Evolutionary conservation across 2,888 invertebrate species (phyloP).

Genomic region (Axea sp.): DNA sequence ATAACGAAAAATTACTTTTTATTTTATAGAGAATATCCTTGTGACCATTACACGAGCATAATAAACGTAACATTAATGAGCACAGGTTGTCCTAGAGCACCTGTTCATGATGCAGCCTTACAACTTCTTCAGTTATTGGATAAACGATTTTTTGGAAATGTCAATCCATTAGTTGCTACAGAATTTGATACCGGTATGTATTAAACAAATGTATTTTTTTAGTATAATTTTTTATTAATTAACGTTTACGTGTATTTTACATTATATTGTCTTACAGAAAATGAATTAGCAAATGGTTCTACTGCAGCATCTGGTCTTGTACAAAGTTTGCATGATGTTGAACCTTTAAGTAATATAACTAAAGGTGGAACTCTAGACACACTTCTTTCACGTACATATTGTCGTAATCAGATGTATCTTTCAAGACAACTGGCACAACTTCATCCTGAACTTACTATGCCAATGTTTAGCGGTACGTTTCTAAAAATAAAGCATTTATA

Average conservation of each 20-base stretch:
- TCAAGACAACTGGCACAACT: conserved; percentile 95
- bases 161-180: conserved; percentile 85
- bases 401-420: conserved; percentile 94
- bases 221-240: too few species aligned
- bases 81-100: conserved; percentile 94
- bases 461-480: conserved; percentile 95
- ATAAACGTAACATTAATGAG: conserved; percentile 98
- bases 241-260: too few species aligned
- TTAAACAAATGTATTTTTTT: background rate
- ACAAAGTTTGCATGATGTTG: conserved; percentile 38
- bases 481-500: too few species aligned
- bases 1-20: too few species aligned
- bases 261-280: conserved; percentile 55
- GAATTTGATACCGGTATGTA: conserved; percentile 19
- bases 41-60: conserved; percentile 98
- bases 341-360: conserved; percentile 65
- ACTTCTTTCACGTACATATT: conserved; percentile 91
- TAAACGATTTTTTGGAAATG: conserved; percentile 95
- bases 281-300: conserved; percentile 68
- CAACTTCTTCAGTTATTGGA: conserved; percentile 96
- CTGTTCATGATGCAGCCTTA: conserved; percentile 95
- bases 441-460: conserved; percentile 99
- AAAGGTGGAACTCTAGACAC: conserved; percentile 89
- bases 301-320: conserved; percentile 64
- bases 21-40: conserved; percentile 94